These are phyloP conservation scores for Allacma fusca DNA, from an alignment of 2,888 invertebrate genomes.

Conservation along the genomic window DNA sequence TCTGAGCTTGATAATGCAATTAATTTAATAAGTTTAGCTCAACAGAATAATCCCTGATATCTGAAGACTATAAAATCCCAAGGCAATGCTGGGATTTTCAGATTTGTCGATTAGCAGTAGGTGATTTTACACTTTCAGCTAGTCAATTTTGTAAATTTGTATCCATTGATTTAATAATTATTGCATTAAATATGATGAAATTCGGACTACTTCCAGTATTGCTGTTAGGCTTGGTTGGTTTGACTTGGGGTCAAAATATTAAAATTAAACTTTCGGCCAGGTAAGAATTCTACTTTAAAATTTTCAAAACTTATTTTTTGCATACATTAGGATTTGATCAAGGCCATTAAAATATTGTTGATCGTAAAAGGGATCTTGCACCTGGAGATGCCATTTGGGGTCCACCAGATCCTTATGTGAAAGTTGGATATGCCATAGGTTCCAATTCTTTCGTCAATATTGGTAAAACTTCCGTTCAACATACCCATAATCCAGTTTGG, in stretches of 20 bases:
- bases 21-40: no score
- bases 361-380: neutral
- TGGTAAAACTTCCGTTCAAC: neutral
- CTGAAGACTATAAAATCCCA: no score
- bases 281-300: slow-evolving; percentile 10
- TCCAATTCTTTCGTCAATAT: slow-evolving; percentile 4
- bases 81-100: no score
- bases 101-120: no score
- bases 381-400: slow-evolving; percentile 29
- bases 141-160: no score
- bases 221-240: neutral
- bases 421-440: slow-evolving; percentile 16
- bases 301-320: neutral
- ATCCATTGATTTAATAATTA: no score
- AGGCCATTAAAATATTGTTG: neutral
- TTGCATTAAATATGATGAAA: neutral
- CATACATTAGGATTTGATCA: neutral
- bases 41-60: no score
- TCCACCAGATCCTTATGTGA: slow-evolving; percentile 19
- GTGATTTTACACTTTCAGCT: no score
- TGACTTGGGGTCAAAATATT: slow-evolving; percentile 55
- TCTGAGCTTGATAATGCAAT: no score
- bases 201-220: neutral
- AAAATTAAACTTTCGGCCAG: slow-evolving; percentile 9
- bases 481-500: slow-evolving; percentile 16